A percentile compares a stretch with the other conserved stretches of the same genome.
These are phyloP conservation scores for Rhagonycha fulva DNA, from an alignment of 2,888 invertebrate species.

Conservation along the genomic window DNA sequence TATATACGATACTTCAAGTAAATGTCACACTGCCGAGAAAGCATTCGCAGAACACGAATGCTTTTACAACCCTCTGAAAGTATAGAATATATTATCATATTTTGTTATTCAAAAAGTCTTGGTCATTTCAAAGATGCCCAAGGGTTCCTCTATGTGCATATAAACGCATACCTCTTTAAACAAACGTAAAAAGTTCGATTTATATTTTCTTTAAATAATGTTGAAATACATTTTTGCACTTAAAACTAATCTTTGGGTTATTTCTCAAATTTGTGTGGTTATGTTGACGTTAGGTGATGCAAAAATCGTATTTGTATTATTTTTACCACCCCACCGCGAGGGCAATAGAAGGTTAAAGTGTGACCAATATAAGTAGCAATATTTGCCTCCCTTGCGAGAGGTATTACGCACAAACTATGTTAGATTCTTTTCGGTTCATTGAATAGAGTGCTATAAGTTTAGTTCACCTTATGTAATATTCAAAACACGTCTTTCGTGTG, in stretches of 20 bases:
- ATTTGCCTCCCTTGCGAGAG: slow-evolving; percentile 19
- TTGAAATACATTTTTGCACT: background rate
- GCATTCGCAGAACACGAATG: slow-evolving; percentile 14
- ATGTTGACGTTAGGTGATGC: background rate
- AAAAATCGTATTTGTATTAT: background rate
- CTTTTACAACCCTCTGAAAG: slow-evolving; percentile 16
- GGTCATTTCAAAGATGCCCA: slow-evolving; percentile 42
- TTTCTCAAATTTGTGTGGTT: background rate
- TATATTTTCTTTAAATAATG: background rate
- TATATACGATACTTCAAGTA: slow-evolving; percentile 3
- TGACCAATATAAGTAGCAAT: slow-evolving; percentile 15
- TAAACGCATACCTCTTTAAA: background rate
- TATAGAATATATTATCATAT: slow-evolving; percentile 46
- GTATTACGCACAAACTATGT: slow-evolving; percentile 44
- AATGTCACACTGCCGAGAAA: slow-evolving; percentile 2
- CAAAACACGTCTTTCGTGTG: slow-evolving; percentile 37
- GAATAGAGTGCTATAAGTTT: slow-evolving; percentile 48
- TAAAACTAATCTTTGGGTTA: background rate
- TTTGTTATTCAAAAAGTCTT: slow-evolving; percentile 41
- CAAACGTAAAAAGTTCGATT: background rate
- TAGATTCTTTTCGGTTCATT: slow-evolving; percentile 49
- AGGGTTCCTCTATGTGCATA: slow-evolving; percentile 4
- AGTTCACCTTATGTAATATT: slow-evolving; percentile 37
- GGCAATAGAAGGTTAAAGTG: slow-evolving; percentile 1
- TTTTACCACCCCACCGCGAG: background rate